phyloP scores from a whole-genome alignment of 2,888 invertebrate genomes.

The Zaprionus lineosus region DNA sequence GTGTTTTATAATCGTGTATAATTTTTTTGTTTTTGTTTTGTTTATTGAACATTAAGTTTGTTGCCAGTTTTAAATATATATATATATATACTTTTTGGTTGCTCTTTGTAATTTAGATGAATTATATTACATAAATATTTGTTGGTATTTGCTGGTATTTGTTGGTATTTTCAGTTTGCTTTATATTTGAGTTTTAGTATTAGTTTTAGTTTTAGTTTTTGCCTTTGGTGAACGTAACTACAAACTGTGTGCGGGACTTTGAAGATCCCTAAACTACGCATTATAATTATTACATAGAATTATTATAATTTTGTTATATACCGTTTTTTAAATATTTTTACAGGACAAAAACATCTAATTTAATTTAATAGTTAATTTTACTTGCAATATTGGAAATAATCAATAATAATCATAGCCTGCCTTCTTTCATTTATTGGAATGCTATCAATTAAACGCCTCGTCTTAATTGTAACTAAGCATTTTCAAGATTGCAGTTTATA shows the following conservation, averaged over 20 bases:
- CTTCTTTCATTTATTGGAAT: conserved; percentile 29
- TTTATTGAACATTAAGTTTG: conserved; percentile 2
- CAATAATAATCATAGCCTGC: conserved; percentile 53
- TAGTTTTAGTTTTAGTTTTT: conserved; percentile 32
- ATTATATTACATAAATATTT: conserved; percentile 77
- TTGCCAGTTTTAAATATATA: conserved; percentile 1
- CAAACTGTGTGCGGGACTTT: conserved; percentile 59
- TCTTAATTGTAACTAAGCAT: conserved; percentile 31
- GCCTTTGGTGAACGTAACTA: conserved; percentile 70
- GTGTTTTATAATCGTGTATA: conserved; percentile 52
- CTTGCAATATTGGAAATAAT: conserved; percentile 70
- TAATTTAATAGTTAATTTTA: conserved; percentile 60
- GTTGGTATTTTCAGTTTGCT: conserved; percentile 57
- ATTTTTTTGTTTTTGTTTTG: conserved; percentile 44
- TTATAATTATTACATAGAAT: conserved; percentile 52
- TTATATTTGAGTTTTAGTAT: conserved; percentile 30
- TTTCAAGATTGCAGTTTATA: conserved; percentile 27
- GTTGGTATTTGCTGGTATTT: too few species aligned
- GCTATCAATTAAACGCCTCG: conserved; percentile 26
- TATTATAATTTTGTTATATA: conserved; percentile 55
- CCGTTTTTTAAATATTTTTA: conserved; percentile 74
- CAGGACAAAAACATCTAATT: conserved; percentile 83
- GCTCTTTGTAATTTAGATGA: conserved; percentile 63
- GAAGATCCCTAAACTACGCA: conserved; percentile 61
- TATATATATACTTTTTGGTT: conserved; percentile 15